phyloP scores from a whole-genome alignment of 2,113 vertebrate genomes.

The Charadrius vociferus region DNA sequence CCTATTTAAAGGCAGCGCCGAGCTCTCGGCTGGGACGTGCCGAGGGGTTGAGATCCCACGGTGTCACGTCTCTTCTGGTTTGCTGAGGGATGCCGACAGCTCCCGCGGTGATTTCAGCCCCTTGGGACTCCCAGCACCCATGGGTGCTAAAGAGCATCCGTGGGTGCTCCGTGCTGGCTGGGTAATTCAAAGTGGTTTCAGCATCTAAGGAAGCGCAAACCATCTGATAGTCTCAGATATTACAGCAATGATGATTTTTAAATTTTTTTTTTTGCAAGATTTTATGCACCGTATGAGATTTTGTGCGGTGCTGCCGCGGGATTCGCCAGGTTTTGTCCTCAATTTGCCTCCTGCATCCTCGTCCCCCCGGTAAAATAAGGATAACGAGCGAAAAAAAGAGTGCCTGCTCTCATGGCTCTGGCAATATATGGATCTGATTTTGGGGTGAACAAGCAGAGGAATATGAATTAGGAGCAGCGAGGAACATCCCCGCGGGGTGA shows the following conservation, averaged over 20 bases:
- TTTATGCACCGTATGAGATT: rapidly evolving
- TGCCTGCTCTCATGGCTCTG: neutral
- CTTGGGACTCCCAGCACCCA: neutral
- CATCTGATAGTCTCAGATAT: neutral
- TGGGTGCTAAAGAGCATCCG: neutral
- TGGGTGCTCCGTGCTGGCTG: neutral
- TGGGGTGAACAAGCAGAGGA: neutral
- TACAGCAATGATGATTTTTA: neutral
- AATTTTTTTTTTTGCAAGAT: neutral
- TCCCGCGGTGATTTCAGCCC: neutral
- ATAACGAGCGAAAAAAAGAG: rapidly evolving
- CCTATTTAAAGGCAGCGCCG: neutral
- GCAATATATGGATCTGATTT: neutral
- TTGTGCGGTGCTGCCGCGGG: neutral
- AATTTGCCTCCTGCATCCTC: neutral
- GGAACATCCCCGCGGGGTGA: neutral
- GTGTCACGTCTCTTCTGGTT: neutral
- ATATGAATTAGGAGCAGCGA: neutral
- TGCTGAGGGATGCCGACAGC: neutral
- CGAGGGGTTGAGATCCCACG: neutral
- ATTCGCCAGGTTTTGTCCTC: neutral
- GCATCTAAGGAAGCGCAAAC: neutral
- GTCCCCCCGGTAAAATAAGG: neutral
- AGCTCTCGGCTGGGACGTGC: neutral
- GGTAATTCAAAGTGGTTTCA: neutral